These are phyloP conservation scores for Melieria omissa DNA, from an alignment of 2,888 invertebrate genomes.

Conservation along the genomic window DNA sequence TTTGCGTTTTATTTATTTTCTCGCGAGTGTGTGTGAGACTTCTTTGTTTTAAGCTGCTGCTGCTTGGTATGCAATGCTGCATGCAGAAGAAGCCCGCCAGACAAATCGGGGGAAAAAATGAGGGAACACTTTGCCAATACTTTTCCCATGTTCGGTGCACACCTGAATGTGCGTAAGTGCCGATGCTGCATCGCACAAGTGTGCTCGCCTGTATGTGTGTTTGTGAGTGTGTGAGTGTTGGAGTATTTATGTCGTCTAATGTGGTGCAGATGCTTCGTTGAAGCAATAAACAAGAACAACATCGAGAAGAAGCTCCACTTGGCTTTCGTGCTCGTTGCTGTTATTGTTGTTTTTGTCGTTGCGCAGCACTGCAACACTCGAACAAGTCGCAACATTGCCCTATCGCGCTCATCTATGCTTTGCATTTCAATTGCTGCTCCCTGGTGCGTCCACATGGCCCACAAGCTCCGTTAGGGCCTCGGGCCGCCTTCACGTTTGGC, in stretches of 20 bases:
- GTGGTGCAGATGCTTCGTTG: constrained; percentile 22
- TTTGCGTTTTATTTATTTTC: constrained; percentile 2
- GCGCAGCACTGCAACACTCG: too few species aligned
- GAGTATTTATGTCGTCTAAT: constrained; percentile 10
- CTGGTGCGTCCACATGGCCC: too few species aligned
- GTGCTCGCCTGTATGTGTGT: background rate
- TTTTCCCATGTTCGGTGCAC: constrained; percentile 28
- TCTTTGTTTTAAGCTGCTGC: background rate
- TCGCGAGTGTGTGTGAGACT: too few species aligned
- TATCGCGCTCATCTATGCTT: too few species aligned
- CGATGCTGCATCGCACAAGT: constrained; percentile 19
- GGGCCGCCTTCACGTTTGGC: too few species aligned
- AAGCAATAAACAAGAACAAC: too few species aligned
- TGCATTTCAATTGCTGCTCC: too few species aligned
- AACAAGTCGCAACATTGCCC: too few species aligned
- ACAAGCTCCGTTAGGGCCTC: too few species aligned
- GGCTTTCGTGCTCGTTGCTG: too few species aligned
- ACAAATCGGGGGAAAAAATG: background rate
- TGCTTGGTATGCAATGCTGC: constrained; percentile 18
- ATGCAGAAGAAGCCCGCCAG: background rate
- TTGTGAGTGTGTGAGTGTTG: background rate
- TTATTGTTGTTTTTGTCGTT: too few species aligned
- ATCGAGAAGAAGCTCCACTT: too few species aligned
- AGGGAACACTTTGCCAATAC: constrained; percentile 9
- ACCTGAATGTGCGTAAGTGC: constrained; percentile 33